These are phyloP conservation scores for Synergus laeviventris DNA, from an alignment of 2,888 invertebrate genomes.

Conservation along the genomic window DNA sequence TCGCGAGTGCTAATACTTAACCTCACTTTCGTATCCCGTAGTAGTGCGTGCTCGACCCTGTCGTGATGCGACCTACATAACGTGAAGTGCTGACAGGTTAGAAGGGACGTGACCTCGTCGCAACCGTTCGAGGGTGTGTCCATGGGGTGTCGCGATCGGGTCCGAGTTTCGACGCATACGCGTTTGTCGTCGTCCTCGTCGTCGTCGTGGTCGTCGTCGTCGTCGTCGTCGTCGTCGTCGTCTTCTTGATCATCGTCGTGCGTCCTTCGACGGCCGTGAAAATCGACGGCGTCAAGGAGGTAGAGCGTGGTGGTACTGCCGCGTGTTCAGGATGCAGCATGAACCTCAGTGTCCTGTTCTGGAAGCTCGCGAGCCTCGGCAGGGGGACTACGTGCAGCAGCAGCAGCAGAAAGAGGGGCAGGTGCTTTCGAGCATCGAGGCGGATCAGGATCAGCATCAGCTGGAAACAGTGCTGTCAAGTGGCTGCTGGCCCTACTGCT, in stretches of 20 bases:
- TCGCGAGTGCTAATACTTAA: slow-evolving; percentile 55
- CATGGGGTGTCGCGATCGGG: slow-evolving; percentile 59
- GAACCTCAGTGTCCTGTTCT: slow-evolving; percentile 73
- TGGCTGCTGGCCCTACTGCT: slow-evolving; percentile 20
- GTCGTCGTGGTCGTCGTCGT: slow-evolving; percentile 44
- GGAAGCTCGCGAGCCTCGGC: slow-evolving; percentile 73
- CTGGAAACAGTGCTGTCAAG: slow-evolving; percentile 15
- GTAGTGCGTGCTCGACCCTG: slow-evolving; percentile 39
- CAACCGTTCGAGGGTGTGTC: slow-evolving; percentile 54
- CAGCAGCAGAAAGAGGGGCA: slow-evolving; percentile 53
- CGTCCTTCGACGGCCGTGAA: slow-evolving; percentile 48
- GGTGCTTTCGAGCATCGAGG: slow-evolving; percentile 60
- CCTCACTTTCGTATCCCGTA: slow-evolving; percentile 50
- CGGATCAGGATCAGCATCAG: not conserved
- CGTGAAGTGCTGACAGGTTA: slow-evolving; percentile 41
- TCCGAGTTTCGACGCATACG: slow-evolving; percentile 30
- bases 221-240: not conserved
- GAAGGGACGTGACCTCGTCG: slow-evolving; percentile 38
- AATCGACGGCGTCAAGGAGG: slow-evolving; percentile 49
- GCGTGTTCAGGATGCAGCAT: slow-evolving; percentile 74
- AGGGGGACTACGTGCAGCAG: slow-evolving; percentile 64
- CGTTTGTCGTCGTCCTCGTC: not conserved
- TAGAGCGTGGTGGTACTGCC: slow-evolving; percentile 52
- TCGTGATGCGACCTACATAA: slow-evolving; percentile 52
- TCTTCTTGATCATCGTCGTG: slow-evolving; percentile 43